Evolutionary conservation across 2,888 invertebrate species (phyloP), one percentile per base, ranked within the genome.

Genomic region (Steinernema carpocapsae): DNA sequence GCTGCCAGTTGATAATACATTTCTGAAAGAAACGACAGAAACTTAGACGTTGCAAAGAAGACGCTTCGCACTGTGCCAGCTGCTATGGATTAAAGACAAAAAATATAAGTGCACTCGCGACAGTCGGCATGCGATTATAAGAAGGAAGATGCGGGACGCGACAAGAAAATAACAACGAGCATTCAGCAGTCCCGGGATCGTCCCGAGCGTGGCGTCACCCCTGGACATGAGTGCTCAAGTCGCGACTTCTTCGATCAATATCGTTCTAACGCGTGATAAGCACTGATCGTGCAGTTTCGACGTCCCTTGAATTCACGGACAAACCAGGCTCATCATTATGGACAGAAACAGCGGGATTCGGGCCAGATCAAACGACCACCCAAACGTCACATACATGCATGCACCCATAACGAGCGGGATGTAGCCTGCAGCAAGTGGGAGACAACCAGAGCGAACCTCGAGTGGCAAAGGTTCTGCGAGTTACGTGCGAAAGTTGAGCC

Each of bases 181-280:
- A 37, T 6, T 37, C 37, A 37, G 10, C 3, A 37, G 37, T 37
- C 37, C 10, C 37, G 4, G n/a, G 37, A 37, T 37, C 37, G 37
- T 37, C 37, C 37, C 3, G 10, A 37, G 37, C 37, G 10, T 6
- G n/a, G n/a, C n/a, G 37, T 37, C 37, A 37, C 10, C 10, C 37
- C 10, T 37, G 37, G 37, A 37, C 37, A 37, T 6, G 10, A 37
- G 37, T 37, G 37, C 10, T 37, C 37, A 10, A 3, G 4, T 37
- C 4, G 37, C 37, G 37, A 37, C 3, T 37, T 37, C 37, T 10
- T 10, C 32, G 14, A 32, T 32, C 64, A 7, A 64, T 29, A 64
- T n/a, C 12, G 26, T 22, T 17, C 6, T 6, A 48, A 19, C 64
- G 64, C 64, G 64, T 64, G 64, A 64, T 64, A 64, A 64, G 37